Evolutionary conservation across 2,113 vertebrate genomes (phyloP).

Genomic region (Coregonus clupeaformis): DNA sequence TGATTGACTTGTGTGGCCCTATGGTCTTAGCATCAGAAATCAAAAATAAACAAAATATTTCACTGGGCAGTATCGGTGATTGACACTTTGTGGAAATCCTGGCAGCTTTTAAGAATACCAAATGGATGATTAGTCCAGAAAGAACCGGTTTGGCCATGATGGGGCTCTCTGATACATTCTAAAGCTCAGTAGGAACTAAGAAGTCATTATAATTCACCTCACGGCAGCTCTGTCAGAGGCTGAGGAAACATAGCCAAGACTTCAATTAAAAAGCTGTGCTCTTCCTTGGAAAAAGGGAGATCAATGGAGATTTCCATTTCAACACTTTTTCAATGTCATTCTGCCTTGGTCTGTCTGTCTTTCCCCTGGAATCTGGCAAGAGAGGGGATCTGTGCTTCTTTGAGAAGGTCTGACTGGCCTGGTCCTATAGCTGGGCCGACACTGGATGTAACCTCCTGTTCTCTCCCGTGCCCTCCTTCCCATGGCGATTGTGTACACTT

Average conservation of each 20-base stretch:
- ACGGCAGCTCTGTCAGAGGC: constrained; percentile 46
- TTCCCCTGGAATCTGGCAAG: not conserved
- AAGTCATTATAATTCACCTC: constrained; percentile 62
- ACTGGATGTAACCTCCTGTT: not conserved
- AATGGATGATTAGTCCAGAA: not conserved
- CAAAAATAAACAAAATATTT: not conserved
- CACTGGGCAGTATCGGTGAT: not conserved
- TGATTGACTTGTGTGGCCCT: not conserved
- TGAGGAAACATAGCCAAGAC: constrained; percentile 41
- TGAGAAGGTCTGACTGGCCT: no score
- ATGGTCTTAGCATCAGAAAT: not conserved
- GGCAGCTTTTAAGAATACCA: not conserved
- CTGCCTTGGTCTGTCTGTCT: not conserved
- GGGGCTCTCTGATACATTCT: not conserved
- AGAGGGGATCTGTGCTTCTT: no score
- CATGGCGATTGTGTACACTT: constrained; percentile 48
- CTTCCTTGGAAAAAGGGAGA: constrained; percentile 9
- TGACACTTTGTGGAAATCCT: not conserved
- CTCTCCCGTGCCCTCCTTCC: constrained; percentile 17
- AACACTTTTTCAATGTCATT: constrained; percentile 24
- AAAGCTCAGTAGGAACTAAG: not conserved
- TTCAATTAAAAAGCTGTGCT: constrained; percentile 52
- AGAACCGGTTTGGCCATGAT: not conserved
- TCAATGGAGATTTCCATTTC: not conserved
- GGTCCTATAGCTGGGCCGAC: no score